Base-by-base conservation (phyloP, 2,888 invertebrate genomes). In the Drosophila meridiana region DNA sequence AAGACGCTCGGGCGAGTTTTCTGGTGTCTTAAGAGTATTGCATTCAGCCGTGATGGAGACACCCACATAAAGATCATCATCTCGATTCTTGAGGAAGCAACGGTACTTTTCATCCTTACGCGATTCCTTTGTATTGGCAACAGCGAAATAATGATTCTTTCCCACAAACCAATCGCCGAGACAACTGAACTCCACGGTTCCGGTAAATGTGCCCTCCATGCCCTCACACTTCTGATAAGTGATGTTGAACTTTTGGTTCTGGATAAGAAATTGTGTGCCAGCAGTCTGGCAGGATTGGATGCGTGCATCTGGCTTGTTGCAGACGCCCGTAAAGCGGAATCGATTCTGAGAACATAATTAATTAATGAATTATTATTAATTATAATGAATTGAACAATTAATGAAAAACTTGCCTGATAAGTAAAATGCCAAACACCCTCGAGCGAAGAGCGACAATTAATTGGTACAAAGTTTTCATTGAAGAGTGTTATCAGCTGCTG, bases 381-480 rank as follows among this genome's bases (percentile, higher is more conserved):
- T 60, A 48, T 9, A 32, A 52, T 67, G 58, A 48, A 47, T 47
- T 36, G 8, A 13, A 14, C 4, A 58, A 40, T 28, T 28, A 20
- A 14, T 4, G 9, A 32, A 8, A 28, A 48, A 61, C 74, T 62
- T 58, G 71, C 95, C 93, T 97, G 97, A 92, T 97, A 97, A 2
- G 97, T 96, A 94, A 98, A 98, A 87, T 97, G 97, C 98, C 98
- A 98, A n/a, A 98, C 98, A 65, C 98, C 98, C 94, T 98, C 98
- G 45, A 98, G 93, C 7, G 98, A 97, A 4, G 98, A 98, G 70
- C 98, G 95, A 90, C 98, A 98, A 93, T 98, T 98, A 2, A 98
- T 95, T 43, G 98, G 97, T 1, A 97, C 96, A 93, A 96, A 97
- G 93, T 98, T 98, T 90, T 98, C 97, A 48, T 97, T 97, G 91